phyloP scores from a whole-genome alignment of 2,113 vertebrate species.

The Mesitornis unicolor region DNA sequence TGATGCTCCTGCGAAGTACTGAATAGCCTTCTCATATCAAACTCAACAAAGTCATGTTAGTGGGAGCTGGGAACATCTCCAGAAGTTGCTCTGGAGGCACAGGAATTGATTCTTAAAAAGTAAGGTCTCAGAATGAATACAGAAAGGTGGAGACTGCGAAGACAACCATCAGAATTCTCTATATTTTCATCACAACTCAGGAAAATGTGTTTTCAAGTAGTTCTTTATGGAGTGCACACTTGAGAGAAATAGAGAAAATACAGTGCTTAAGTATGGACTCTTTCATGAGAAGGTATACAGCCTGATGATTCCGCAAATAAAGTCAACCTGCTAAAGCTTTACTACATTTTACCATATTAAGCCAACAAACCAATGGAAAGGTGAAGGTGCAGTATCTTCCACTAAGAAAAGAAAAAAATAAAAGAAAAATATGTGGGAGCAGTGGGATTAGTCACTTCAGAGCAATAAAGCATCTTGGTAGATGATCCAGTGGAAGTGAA shows the following conservation, averaged over 20 bases:
- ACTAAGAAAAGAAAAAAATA: neutral
- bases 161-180: neutral
- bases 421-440: neutral
- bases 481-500: conserved; percentile 19
- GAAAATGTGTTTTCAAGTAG: neutral
- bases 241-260: neutral
- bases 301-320: neutral
- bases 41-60: neutral
- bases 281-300: neutral
- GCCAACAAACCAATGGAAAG: neutral
- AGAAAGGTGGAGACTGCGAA: neutral
- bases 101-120: neutral
- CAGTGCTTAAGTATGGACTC: neutral
- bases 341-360: neutral
- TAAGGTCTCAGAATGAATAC: neutral
- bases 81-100: neutral
- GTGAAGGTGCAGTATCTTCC: neutral
- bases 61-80: neutral
- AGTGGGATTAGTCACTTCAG: conserved; percentile 9
- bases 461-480: conserved; percentile 40
- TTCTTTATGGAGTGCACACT: neutral
- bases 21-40: neutral
- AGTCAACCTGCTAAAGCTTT: neutral
- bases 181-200: neutral
- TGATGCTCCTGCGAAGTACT: neutral